These are phyloP conservation scores for Otocyon megalotis DNA, from an alignment of 2,113 vertebrate genomes.

Conservation along the genomic window DNA sequence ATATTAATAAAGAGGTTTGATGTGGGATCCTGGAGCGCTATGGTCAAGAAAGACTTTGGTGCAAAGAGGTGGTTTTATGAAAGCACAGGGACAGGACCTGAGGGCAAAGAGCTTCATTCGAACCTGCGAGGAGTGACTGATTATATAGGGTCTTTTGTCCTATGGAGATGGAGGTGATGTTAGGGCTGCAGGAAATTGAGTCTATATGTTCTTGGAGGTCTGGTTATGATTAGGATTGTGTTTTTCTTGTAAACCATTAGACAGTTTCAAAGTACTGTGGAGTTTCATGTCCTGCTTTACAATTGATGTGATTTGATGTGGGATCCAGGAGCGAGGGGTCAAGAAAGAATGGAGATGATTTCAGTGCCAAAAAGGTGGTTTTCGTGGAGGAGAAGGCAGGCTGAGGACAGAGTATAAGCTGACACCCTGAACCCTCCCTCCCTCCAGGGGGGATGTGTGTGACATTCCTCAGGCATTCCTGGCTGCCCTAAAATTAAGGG, in stretches of 20 bases:
- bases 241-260: not conserved
- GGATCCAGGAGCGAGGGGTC: not conserved
- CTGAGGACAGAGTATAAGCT: not conserved
- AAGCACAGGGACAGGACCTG: not conserved
- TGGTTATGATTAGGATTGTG: not conserved
- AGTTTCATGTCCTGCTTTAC: not conserved
- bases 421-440: not conserved
- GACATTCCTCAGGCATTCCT: not conserved
- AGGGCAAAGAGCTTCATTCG: not conserved
- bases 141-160: not conserved
- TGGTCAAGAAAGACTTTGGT: not conserved
- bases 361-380: not conserved
- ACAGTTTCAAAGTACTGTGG: not conserved
- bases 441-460: not conserved
- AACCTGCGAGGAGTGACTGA: accelerated
- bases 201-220: not conserved
- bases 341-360: not conserved
- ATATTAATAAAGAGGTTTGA: not conserved
- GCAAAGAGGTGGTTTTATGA: not conserved
- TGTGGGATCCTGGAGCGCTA: not conserved
- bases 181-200: not conserved
- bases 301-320: not conserved
- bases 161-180: not conserved
- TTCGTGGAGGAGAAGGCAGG: not conserved
- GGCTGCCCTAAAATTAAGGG: not conserved